Base-by-base conservation (phyloP, 2,797 vertebrate genomes). In the Cossypha caffra region DNA sequence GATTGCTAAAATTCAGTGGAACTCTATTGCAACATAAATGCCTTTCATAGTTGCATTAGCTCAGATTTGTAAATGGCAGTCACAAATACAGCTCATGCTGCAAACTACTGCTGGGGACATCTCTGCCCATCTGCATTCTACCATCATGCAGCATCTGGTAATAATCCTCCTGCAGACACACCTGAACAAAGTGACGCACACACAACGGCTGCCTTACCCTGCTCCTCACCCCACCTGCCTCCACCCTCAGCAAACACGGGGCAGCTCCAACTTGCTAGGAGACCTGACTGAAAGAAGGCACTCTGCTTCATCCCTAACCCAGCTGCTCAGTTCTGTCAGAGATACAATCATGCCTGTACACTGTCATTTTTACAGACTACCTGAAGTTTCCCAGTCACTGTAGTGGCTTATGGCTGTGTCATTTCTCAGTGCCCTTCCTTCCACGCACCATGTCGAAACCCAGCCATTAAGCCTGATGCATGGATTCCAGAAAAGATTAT, bases 101-200 rank as follows among this genome's bases (percentile, higher is more conserved):
- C 40, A 43, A 67, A 51, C 16, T 23, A 50, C 20, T 24, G 24
- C 24, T 0, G 0, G 26, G 21, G 20, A 47, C 31, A 35, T 42
- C 31, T 51, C 54, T 43, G 45, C 9, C 25, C 40, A 38, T n/a
- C 77, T 67, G 66, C 33, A 43, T n/a, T 66, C 35, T 19, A 37
- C 52, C 66, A 28, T 71, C 28, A 17, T 2, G 8, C 35, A 58
- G 35, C 43, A 73, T 10, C 37, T 48, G 18, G 14, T n/a, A 38
- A 74, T 5, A 67, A 20, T 10, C 28, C 45, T 59, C 43, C 57
- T 26, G 62, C 48, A 77, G 57, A 69, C 66, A 54, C 37, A 61
- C 13, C 16, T 51, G 35, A 52, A 43, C 19, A 48, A 31, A 26
- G 6, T 0, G 2, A 29, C 19, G 12, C 42, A 75, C 23, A 13